Evolutionary conservation across 64 coral and sea anemone species (phyloP), one percentile per base, ranked within the genome.

Genomic region (Actinia tenebrosa): DNA sequence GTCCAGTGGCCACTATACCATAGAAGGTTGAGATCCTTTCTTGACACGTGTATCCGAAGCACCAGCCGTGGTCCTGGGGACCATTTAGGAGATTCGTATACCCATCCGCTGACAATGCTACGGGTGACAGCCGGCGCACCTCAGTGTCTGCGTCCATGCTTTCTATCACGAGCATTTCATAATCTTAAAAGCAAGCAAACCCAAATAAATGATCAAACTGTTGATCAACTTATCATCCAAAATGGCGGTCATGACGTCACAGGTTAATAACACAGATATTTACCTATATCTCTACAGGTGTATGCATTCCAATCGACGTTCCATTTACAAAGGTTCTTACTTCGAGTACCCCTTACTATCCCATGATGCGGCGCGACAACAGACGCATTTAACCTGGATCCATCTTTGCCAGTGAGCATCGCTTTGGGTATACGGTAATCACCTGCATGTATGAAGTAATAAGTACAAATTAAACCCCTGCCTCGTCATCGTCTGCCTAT

Each of bases 71-170:
- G 77, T 96, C 94, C 86, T 84, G 79, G 20, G 94, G 94, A n/a
- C 94, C 94, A 80, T 96, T 96, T 45, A 96, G 56, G 5, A 96
- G 80, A 84, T 96, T 87, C 17, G 88, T 86, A 53, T 92, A 96
- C 3, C 94, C 90, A 83, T 92, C 86, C 13, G 87, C 84, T 80
- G 86, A 81, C 53, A 95, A 17, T 14, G 94, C 94, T 20, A 96
- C 91, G 10, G 94, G 94, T 47, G 87, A 90, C 2, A 96, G 56
- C 10, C 94, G 86, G 20, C 94, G 87, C 37, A 90, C 87, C 54
- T 96, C 94, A 11, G 91, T 96, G 66, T 96, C 94, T n/a, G 87
- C 66, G 52, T 96, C 94, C 66, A 96, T 52, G 68, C 94, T 96
- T 64, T 96, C 94, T 14, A 96, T 90, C 10, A 96, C 20, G 58